A percentile compares a stretch with the other conserved stretches of the same genome.
Conservation (phyloP, 2,888 invertebrate species). For the Itoplectis maculator region DNA sequence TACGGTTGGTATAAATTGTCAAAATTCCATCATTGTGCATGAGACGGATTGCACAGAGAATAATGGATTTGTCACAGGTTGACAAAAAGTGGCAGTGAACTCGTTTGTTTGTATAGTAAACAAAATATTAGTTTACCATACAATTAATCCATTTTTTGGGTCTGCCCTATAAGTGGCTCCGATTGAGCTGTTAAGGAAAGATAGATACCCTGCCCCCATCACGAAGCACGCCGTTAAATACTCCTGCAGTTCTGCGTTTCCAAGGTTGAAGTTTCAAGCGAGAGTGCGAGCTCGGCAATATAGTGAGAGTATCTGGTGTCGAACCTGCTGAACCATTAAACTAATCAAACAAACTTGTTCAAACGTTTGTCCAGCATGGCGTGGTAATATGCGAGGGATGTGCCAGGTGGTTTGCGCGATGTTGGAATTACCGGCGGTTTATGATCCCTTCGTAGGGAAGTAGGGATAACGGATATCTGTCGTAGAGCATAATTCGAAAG, state of each 20-base stretch:
- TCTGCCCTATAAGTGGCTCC: not conserved
- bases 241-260: not conserved
- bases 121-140: no score
- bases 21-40: not conserved
- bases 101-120: no score
- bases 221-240: slow-evolving; percentile 38
- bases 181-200: slow-evolving; percentile 9
- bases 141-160: not conserved
- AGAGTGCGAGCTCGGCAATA: slow-evolving; percentile 7
- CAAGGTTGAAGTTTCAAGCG: slow-evolving; percentile 5
- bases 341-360: slow-evolving; percentile 77
- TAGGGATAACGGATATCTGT: not conserved
- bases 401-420: not conserved
- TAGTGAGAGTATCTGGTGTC: slow-evolving; percentile 56
- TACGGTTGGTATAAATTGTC: not conserved
- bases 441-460: not conserved
- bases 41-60: no score
- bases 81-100: no score
- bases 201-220: slow-evolving; percentile 10
- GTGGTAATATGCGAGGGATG: not conserved
- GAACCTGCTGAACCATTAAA: slow-evolving; percentile 74
- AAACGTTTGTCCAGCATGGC: slow-evolving; percentile 73
- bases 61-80: no score
- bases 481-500: not conserved
- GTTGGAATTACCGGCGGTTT: slow-evolving; percentile 3